A percentile compares a stretch with the other conserved stretches of the same genome.
These are phyloP conservation scores for Aplochiton taeniatus DNA, from an alignment of 2,797 vertebrate genomes.

Conservation along the genomic window DNA sequence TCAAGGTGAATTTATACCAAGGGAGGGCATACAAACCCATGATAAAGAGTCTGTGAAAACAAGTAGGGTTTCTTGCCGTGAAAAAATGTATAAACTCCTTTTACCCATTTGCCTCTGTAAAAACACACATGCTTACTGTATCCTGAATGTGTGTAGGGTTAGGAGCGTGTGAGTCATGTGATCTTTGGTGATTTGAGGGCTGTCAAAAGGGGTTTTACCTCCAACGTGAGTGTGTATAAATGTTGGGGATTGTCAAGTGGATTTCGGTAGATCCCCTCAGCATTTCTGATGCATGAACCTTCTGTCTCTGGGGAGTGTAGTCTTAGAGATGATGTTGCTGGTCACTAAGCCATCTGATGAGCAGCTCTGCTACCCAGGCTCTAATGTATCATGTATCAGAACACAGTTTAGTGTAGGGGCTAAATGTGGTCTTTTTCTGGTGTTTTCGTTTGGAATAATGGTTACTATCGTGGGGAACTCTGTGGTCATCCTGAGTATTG, in stretches of 20 bases:
- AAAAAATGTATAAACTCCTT: too few species aligned
- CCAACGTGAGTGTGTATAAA: too few species aligned
- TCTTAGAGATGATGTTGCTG: too few species aligned
- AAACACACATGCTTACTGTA: too few species aligned
- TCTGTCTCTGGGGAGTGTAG: too few species aligned
- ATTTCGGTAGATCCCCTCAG: not conserved
- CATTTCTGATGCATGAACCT: not conserved
- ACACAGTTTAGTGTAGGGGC: slow-evolving; percentile 1
- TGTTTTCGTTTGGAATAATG: slow-evolving; percentile 46
- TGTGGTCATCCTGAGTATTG: slow-evolving; percentile 71
- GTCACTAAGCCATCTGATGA: not conserved
- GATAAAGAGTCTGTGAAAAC: too few species aligned
- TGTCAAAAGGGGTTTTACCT: not conserved
- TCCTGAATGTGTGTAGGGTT: too few species aligned
- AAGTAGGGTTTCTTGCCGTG: too few species aligned
- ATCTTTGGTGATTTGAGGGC: not conserved
- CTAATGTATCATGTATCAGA: slow-evolving; percentile 47
- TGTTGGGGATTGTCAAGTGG: not conserved
- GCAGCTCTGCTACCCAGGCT: slow-evolving; percentile 43
- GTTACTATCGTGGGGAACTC: slow-evolving; percentile 70
- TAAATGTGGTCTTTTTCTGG: slow-evolving; percentile 30
- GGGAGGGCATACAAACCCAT: too few species aligned
- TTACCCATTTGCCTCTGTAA: too few species aligned
- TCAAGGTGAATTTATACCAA: too few species aligned
- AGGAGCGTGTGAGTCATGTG: not conserved